Percentiles rank a stretch among this genome's conserved stretches.
Evolutionary conservation across 2,113 vertebrate genomes (phyloP).

Genomic region (Galeopterus variegatus): DNA sequence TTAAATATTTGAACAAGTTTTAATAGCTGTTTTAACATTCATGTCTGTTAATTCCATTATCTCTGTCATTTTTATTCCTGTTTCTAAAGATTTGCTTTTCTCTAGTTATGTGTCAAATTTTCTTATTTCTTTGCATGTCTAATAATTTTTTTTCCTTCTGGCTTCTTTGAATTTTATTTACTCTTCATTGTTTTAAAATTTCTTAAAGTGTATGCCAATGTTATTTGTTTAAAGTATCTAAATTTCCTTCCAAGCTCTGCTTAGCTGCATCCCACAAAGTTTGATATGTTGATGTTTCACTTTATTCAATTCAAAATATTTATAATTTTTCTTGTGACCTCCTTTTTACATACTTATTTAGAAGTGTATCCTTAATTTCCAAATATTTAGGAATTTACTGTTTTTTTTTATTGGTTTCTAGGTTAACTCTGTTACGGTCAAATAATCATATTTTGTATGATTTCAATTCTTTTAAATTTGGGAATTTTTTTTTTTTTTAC

Average conservation of each 20-base stretch:
- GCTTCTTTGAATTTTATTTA: neutral
- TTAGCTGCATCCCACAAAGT: neutral
- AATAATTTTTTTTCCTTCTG: neutral
- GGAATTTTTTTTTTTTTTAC: slow-evolving; percentile 11
- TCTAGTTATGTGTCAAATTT: neutral
- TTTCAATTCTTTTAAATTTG: slow-evolving; percentile 16
- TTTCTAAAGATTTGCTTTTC: neutral
- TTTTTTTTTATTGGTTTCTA: neutral
- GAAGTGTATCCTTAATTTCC: neutral
- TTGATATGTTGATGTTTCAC: neutral
- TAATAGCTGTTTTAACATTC: neutral
- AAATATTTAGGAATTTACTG: neutral
- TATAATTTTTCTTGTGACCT: neutral
- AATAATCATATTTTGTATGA: neutral
- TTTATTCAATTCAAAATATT: slow-evolving; percentile 10
- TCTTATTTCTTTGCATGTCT: neutral
- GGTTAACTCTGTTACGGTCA: neutral
- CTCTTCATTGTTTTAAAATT: neutral
- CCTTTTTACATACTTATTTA: neutral
- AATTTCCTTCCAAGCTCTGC: neutral
- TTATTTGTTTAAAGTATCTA: neutral
- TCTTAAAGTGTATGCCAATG: neutral
- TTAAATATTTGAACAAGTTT: neutral
- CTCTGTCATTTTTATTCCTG: neutral
- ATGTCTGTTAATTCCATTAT: neutral